Base-by-base conservation (phyloP, 2,888 invertebrate species). In the Apotomis capreana region DNA sequence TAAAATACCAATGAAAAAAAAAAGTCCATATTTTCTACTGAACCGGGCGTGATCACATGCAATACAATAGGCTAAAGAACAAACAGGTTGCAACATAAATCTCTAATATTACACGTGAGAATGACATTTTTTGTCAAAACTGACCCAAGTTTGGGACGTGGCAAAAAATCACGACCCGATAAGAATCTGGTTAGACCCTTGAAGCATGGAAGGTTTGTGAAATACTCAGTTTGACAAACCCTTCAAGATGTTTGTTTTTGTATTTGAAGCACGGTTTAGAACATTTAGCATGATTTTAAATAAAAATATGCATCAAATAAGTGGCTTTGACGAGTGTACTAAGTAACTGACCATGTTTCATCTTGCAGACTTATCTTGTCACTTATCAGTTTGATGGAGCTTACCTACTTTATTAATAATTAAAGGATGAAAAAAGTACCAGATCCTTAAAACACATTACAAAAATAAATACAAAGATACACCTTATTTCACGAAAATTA, bases 91-190 rank as follows among this genome's bases (percentile, higher is more conserved):
- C 62, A 63, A 63, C 68, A 72, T 72, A 72, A 72, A 72, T 72
- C 72, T 63, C 63, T 36, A 37, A 72, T 68, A 72, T 63, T 68
- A 68, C 59, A 68, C 69, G 60, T 65, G 73, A 65, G 69, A 73
- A 69, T 69, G 69, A 69, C 61, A 64, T 64, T 68, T 68, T 69
- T 75, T 72, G 70, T 74, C 72, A 75, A 80, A 81, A 79, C 74
- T 85, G 84, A 85, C 87, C 85, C 80, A 72, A 76, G 79, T 80
- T 84, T 79, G 77, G 80, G 78, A 67, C 76, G 76, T 76, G 46
- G 70, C 79, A 82, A 83, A 82, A 82, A 82, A 78, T 78, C 26
- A 75, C 68, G 26, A 68, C 54, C 51, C 67, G 80, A 81, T 81
- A 72, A 71, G 68, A 75, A 81, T 79, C 80, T 62, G 51, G 60